Percentiles rank a stretch among this genome's conserved stretches.
Evolutionary conservation across 1,140 invertebrate species (phyloP).

Genomic region (Drosophila chauvacae): DNA sequence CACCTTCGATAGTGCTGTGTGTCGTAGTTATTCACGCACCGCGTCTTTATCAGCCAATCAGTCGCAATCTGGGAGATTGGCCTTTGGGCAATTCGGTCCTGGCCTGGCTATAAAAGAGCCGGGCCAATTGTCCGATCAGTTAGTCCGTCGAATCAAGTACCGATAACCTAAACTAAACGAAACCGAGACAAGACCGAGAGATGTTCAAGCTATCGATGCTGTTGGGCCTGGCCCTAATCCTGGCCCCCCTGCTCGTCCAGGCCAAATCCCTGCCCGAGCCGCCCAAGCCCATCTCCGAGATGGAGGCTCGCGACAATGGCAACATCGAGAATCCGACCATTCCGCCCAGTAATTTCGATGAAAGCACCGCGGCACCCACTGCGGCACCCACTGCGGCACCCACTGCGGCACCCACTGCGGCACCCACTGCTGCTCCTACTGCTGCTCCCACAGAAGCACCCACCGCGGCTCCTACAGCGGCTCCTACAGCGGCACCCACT

Average conservation of each 20-base stretch:
- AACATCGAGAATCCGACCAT: constrained; percentile 73
- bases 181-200: not conserved
- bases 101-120: constrained; percentile 66
- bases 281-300: constrained; percentile 3
- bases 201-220: constrained; percentile 29
- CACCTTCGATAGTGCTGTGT: constrained; percentile 9
- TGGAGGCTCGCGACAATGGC: constrained; percentile 33
- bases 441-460: not conserved
- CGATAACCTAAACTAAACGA: constrained; percentile 23
- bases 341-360: constrained; percentile 49
- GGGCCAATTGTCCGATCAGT: constrained; percentile 50
- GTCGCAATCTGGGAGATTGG: constrained; percentile 47
- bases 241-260: constrained; percentile 3
- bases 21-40: constrained; percentile 13
- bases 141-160: constrained; percentile 64
- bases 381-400: not conserved
- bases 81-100: constrained; percentile 13
- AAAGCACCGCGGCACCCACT: constrained; percentile 3
- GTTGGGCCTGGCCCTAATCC: constrained; percentile 25
- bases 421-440: not conserved
- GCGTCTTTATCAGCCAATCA: constrained; percentile 37
- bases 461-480: not conserved
- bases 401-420: not conserved
- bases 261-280: constrained; percentile 5
- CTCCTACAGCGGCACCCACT: not conserved